Percentiles rank a stretch among this genome's conserved stretches.
phyloP scores from a whole-genome alignment of 2,888 invertebrate genomes.

The Hesperia comma region DNA sequence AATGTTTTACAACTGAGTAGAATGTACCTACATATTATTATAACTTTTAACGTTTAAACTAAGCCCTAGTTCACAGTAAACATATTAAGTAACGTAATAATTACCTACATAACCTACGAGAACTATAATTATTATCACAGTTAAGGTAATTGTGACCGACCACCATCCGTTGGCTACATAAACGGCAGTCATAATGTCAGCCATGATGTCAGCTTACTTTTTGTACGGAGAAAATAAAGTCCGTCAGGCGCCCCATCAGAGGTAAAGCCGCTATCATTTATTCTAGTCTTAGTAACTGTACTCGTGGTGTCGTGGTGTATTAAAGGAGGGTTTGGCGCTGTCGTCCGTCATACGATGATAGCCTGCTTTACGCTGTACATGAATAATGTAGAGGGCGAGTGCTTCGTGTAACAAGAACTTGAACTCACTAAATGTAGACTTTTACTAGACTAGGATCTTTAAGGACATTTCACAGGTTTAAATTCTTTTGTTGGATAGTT shows the following conservation, averaged over 20 bases:
- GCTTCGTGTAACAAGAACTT: background rate
- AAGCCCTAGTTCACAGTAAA: no score
- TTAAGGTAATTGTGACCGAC: no score
- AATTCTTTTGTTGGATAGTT: no score
- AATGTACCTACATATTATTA: no score
- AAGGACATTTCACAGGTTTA: no score
- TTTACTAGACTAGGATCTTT: no score
- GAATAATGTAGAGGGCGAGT: background rate
- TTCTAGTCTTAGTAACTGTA: background rate
- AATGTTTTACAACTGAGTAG: no score
- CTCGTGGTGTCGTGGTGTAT: background rate
- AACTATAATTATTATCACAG: no score
- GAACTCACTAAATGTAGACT: no score
- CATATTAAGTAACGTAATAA: no score
- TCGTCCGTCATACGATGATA: background rate
- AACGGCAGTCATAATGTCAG: background rate
- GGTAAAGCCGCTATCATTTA: conserved; percentile 1
- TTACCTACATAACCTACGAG: no score
- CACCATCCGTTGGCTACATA: background rate
- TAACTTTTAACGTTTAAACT: no score
- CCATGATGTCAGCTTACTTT: background rate
- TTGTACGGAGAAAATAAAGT: background rate
- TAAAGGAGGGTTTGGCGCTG: background rate
- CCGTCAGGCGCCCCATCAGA: background rate
- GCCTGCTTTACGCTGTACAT: background rate